These are phyloP conservation scores for Pheucticus melanocephalus DNA, from an alignment of 2,113 vertebrate genomes.

Conservation along the genomic window DNA sequence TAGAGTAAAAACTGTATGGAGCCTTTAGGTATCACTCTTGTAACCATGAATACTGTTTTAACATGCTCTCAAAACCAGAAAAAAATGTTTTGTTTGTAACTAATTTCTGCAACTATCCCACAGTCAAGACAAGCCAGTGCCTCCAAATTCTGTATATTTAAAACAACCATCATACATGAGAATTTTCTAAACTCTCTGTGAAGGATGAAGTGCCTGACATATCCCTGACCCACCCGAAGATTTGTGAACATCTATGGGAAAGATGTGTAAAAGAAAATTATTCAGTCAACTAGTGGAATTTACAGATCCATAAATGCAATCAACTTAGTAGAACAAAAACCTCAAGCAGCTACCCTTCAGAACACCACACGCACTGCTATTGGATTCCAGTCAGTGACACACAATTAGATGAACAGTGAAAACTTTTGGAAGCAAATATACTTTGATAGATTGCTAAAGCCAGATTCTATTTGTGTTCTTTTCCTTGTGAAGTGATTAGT, in stretches of 20 bases:
- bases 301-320: not conserved
- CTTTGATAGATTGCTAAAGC: not conserved
- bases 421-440: not conserved
- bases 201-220: not conserved
- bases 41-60: not conserved
- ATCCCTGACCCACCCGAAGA: not conserved
- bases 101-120: not conserved
- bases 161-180: not conserved
- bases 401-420: not conserved
- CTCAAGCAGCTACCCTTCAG: not conserved
- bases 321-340: not conserved
- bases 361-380: accelerated
- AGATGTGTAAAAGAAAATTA: not conserved
- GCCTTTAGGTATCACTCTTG: not conserved
- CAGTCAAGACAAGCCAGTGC: not conserved
- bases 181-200: not conserved
- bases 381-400: not conserved
- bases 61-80: not conserved
- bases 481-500: not conserved
- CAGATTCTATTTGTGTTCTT: not conserved
- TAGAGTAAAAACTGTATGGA: not conserved
- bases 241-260: not conserved
- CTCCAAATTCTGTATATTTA: not conserved
- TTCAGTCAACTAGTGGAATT: not conserved
- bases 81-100: not conserved